Evolutionary conservation across 2,797 vertebrate genomes (phyloP).

Genomic region (Pampus argenteus): DNA sequence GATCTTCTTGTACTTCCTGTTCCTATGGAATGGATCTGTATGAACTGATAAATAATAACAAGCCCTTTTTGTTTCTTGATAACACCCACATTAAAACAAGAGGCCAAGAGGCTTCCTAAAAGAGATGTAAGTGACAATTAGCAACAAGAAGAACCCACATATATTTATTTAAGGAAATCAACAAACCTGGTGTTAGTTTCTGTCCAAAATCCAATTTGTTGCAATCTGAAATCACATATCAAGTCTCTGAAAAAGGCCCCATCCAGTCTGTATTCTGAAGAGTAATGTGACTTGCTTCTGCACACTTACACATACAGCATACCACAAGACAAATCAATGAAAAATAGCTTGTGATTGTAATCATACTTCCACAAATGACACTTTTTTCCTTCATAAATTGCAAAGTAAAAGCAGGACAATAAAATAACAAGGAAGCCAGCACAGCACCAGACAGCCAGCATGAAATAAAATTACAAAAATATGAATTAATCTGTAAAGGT

Average conservation of each 20-base stretch:
- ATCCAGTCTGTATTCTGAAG: slow-evolving; percentile 44
- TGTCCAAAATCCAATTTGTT: slow-evolving; percentile 60
- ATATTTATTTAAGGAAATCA: slow-evolving; percentile 39
- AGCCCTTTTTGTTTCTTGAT: neutral
- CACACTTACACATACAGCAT: slow-evolving; percentile 50
- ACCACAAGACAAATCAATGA: slow-evolving; percentile 61
- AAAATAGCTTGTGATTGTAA: slow-evolving; percentile 69
- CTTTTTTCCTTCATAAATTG: no score
- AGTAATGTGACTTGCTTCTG: slow-evolving; percentile 55
- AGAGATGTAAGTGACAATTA: slow-evolving; percentile 46
- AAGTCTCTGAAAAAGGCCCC: slow-evolving; percentile 56
- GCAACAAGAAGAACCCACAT: slow-evolving; percentile 19
- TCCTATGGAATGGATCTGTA: slow-evolving; percentile 2
- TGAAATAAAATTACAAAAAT: slow-evolving; percentile 76
- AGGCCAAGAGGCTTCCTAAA: neutral
- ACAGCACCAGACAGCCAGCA: slow-evolving; percentile 53
- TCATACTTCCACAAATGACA: no score
- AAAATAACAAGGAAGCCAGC: slow-evolving; percentile 52
- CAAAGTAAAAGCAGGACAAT: slow-evolving; percentile 59
- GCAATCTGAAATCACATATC: slow-evolving; percentile 61
- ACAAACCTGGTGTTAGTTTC: slow-evolving; percentile 53
- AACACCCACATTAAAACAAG: slow-evolving; percentile 17
- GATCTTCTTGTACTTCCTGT: slow-evolving; percentile 26
- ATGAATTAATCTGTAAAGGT: slow-evolving; percentile 79
- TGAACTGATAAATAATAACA: slow-evolving; percentile 31